Evolutionary conservation across 1,140 invertebrate genomes (phyloP), one percentile per base, ranked within the genome.

Genomic region (Drosophila carrolli): DNA sequence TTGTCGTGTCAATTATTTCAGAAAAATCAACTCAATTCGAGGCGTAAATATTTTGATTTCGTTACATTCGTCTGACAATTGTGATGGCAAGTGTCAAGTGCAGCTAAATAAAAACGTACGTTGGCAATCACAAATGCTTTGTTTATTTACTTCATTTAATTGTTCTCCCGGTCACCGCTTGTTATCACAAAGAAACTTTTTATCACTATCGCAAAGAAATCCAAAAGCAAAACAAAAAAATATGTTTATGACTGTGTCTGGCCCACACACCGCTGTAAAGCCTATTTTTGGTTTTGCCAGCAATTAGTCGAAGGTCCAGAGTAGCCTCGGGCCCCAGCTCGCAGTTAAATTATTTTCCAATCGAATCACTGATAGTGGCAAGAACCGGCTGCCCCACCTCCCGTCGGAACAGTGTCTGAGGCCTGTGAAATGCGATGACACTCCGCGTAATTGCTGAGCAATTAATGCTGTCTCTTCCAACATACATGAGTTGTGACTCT

Each of bases 1-100:
- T 84, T 80, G 74, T 80, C 65, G 58, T 71, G 82, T 72, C 66
- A 83, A 73, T 88, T 76, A 76, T 70, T 67, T 46, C 40, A 14
- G 19, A 43, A 70, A 70, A 70, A 68, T 70, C 62, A 68, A 35
- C 37, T 57, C 37, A 7, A 83, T 74, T 84, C 54, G 54, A 67
- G 43, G 56, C 80, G 80, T 67, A 88, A 88, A 84, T 89, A 89
- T 76, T 83, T 76, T 83, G 46, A 79, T 73, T 81, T 79, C 63
- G 55, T 78, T 78, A 63, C 66, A 57, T 43, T 53, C 27, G 27
- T 32, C 51, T 35, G 67, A 37, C 67, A 63, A 38, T 46, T 46
- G 43, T 40, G 72, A 74, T 53, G 70, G 47, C 47, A 58, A 57
- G 48, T 71, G 65, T 71, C 67, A 67, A 50, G 50, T 77, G 73